Base-by-base conservation (phyloP, 2,797 vertebrate species). In the Malacoctenus gilli region DNA sequence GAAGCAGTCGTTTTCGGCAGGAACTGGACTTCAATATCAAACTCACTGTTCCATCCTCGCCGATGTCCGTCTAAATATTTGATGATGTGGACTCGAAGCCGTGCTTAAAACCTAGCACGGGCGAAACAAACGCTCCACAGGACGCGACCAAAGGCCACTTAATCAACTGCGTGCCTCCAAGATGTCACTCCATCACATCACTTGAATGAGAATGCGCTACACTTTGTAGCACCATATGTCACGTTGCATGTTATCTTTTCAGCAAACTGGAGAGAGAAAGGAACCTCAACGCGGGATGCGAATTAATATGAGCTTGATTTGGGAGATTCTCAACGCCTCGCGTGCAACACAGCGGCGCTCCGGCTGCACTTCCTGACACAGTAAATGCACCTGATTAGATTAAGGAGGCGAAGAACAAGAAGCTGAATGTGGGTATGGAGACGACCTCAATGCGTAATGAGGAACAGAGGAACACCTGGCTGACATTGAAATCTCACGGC, bases 1-100 rank as follows among this genome's bases (percentile, higher is more conserved):
- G n/a, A n/a, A n/a, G n/a, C n/a, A n/a, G n/a, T n/a, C n/a, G n/a
- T n/a, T n/a, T n/a, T n/a, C n/a, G n/a, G n/a, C n/a, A n/a, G n/a
- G n/a, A n/a, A n/a, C n/a, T n/a, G n/a, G n/a, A n/a, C n/a, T n/a
- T n/a, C n/a, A n/a, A n/a, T n/a, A n/a, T n/a, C 36, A 39, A 19
- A 51, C 70, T 59, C 84, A 84, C 82, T 83, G 73, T 84, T 84
- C 64, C 54, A 62, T 49, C 42, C 69, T 62, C 73, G 20, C 21
- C 13, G 2, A 10, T 13, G 52, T 30, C 41, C 35, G 48, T 46
- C 57, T 47, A 51, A 21, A 72, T 13, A 57, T 39, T 51, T 34
- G 8, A 43, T 6, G 35, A 31, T 39, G 35, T 34, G 44, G 62
- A 65, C 12, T 57, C 60, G 5, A 34, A 2, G n/a, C 49, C 48